Evolutionary conservation across 2,113 vertebrate species (phyloP), one percentile per base, ranked within the genome.

Genomic region (Orycteropus afer): DNA sequence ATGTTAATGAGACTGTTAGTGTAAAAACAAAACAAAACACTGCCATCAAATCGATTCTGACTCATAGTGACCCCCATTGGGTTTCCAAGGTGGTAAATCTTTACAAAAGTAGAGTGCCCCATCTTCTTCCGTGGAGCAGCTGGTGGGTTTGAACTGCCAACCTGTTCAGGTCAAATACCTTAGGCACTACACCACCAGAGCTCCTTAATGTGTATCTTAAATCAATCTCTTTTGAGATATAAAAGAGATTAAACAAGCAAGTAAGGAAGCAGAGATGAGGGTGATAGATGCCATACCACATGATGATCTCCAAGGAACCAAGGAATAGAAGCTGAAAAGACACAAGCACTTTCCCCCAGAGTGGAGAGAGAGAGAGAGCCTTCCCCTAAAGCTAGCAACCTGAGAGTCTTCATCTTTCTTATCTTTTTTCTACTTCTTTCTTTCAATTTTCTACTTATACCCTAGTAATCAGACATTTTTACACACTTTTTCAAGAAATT

Each of bases 381-480:
- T n/a, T 67, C 63, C 32, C 3, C 63, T 11, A 17, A 14, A n/a
- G 63, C 63, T 7, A 13, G 34, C n/a, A 37, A 3, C 51, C 55
- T 57, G 55, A 57, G n/a, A n/a, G n/a, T 18, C 61, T 34, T 74
- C 57, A 27, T 23, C 71, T 45, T 5, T n/a, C 20, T 49, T 18
- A 11, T 76, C 34, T 73, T 53, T 34, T 76, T 77, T 13, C 59
- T 61, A n/a, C 42, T 73, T 14, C 25, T 63, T n/a, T 88, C 59
- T 23, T n/a, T 93, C 59, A 34, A 3, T 88, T 84, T 93, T 84
- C 57, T 69, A 71, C 18, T n/a, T 57, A 34, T n/a, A 37, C 40
- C 14, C 34, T 89, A 94, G 88, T 59, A 86, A 92, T 65, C 53
- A 77, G n/a, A 69, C 73, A 55, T 53, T 88, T 57, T 37, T 17